A percentile compares a stretch with the other conserved stretches of the same genome.
Conservation (phyloP, 2,113 vertebrate genomes). For the Salvator merianae region DNA sequence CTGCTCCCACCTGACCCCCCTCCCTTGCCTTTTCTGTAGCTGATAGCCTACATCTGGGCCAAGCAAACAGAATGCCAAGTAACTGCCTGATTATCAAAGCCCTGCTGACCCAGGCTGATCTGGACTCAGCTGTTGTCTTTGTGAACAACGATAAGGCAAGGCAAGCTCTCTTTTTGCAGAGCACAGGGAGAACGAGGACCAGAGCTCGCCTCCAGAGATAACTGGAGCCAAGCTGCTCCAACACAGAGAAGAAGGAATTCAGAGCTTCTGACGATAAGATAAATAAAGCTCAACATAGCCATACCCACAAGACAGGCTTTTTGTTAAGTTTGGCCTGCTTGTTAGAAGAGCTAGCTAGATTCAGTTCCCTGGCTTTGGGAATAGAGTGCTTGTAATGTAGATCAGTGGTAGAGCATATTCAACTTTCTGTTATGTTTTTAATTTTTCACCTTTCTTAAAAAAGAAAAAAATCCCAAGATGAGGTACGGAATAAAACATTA, state of each 20-base stretch:
- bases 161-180: neutral
- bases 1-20: neutral
- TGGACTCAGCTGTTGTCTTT: constrained; percentile 29
- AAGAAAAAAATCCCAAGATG: no score
- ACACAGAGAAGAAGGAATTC: neutral
- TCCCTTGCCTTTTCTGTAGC: neutral
- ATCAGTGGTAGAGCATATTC: no score
- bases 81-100: constrained; percentile 22
- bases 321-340: neutral
- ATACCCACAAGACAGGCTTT: constrained; percentile 1
- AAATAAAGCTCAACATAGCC: constrained; percentile 34
- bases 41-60: constrained; percentile 25
- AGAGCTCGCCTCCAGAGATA: constrained; percentile 26
- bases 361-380: neutral
- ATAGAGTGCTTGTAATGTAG: no score
- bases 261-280: neutral
- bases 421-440: no score
- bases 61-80: constrained; percentile 21
- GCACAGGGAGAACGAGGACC: constrained; percentile 14
- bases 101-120: constrained; percentile 9
- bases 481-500: no score
- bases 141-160: neutral
- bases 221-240: neutral
- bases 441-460: no score
- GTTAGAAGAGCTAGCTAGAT: constrained; percentile 24